A percentile compares a stretch with the other conserved stretches of the same genome.
phyloP scores from a whole-genome alignment of 2,113 vertebrate species.

The Dasypus novemcinctus region DNA sequence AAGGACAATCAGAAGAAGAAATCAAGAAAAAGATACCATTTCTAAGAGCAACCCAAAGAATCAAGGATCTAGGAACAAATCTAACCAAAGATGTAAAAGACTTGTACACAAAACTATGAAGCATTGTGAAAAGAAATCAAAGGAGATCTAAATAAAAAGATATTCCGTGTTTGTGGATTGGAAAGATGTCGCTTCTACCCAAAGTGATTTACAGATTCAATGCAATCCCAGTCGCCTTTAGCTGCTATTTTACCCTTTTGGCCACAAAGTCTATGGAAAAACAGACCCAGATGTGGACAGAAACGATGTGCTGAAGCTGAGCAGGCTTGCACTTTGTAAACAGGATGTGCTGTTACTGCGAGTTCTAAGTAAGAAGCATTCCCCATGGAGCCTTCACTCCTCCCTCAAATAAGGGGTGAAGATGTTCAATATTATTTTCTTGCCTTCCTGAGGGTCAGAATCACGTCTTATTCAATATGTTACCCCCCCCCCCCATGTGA shows the following conservation, averaged over 20 bases:
- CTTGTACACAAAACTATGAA: too few species aligned
- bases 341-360: background rate
- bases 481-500: background rate
- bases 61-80: too few species aligned
- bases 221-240: background rate
- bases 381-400: background rate
- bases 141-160: too few species aligned
- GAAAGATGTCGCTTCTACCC: too few species aligned
- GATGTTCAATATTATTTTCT: background rate
- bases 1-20: too few species aligned
- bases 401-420: constrained; percentile 7
- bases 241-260: background rate
- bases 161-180: too few species aligned
- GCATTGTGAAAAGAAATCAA: too few species aligned
- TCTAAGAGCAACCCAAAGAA: too few species aligned
- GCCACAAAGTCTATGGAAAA: constrained; percentile 22
- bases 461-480: background rate
- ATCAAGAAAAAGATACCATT: too few species aligned
- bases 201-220: too few species aligned
- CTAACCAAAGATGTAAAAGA: too few species aligned
- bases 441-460: background rate
- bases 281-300: background rate
- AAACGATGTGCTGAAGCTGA: background rate
- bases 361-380: background rate
- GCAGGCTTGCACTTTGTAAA: background rate